Evolutionary conservation across 2,888 invertebrate genomes (phyloP), one percentile per base, ranked within the genome.

Genomic region (Nomada goodeniana): DNA sequence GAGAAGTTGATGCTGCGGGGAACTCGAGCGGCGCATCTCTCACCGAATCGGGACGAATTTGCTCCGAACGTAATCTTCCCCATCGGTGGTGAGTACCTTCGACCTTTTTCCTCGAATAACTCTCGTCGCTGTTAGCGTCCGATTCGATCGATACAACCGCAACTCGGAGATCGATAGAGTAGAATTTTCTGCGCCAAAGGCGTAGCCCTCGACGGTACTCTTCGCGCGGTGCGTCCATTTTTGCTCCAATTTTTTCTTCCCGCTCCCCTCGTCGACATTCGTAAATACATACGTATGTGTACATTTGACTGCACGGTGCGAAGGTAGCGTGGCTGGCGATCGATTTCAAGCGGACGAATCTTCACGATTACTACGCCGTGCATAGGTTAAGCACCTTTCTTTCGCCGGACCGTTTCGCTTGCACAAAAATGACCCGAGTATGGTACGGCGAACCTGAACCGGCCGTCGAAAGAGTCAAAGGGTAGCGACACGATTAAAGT

Each of bases 21-120:
- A 70, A 50, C 23, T 29, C 50, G 72, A 29, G 29, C 50, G 23
- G 47, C 10, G 63, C 57, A 7, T 55, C 13, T 68, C 55, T 18
- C 78, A 23, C 36, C 18, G 57, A 13, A 20, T 26, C 29, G 29
- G 65, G 53, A 55, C 80, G 63, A 78, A 44, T 78, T 78, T 52
- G 11, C 57, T 55, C 2, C 57, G 44, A 53, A 77, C 83, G 69
- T 80, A 70, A 76, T 23, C 52, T 73, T 73, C 42, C 20, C 26
- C 44, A 64, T 50, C 64, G 73, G 76, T 83, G 79, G 86, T 86
- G 72, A 86, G 86, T 81, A 70, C 29, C 0, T 42, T 23, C 15
- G 9, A 53, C 13, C 69, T 13, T 65, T 64, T 52, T 20, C 4
- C 18, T 18, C 4, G 9, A n/a, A 23, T 13, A 18, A 2, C 23